Evolutionary conservation across 2,888 invertebrate species (phyloP).

Genomic region (Chalcis sispes): DNA sequence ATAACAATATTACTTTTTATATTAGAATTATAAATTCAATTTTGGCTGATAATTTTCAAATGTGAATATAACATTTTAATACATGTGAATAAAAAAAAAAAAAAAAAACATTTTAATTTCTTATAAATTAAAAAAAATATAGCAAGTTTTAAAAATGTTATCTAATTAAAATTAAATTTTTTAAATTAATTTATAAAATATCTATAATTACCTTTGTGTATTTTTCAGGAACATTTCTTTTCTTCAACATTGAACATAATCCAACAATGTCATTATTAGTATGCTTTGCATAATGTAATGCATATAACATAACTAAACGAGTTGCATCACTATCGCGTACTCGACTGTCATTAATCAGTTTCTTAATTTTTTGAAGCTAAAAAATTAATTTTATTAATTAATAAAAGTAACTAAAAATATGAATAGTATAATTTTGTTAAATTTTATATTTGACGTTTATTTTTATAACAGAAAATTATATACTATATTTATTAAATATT

Average conservation of each 20-base stretch:
- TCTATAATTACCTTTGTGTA: constrained; percentile 69
- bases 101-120: no score
- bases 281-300: constrained; percentile 94
- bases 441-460: no score
- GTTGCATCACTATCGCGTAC: constrained; percentile 88
- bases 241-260: constrained; percentile 85
- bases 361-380: constrained; percentile 80
- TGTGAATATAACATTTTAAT: no score
- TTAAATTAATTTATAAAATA: background rate
- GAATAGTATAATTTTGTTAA: constrained; percentile 2
- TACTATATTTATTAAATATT: constrained; percentile 26
- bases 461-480: no score
- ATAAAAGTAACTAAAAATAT: background rate
- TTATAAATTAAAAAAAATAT: no score
- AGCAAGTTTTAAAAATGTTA: background rate
- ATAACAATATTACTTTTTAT: constrained; percentile 27
- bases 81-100: no score
- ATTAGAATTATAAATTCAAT: background rate
- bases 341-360: constrained; percentile 86
- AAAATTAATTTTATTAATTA: constrained; percentile 9
- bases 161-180: background rate
- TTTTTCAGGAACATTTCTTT: constrained; percentile 83
- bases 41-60: no score
- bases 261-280: constrained; percentile 88
- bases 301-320: constrained; percentile 94